Evolutionary conservation across 2,797 vertebrate genomes (phyloP).

Genomic region (Salarias fasciatus): DNA sequence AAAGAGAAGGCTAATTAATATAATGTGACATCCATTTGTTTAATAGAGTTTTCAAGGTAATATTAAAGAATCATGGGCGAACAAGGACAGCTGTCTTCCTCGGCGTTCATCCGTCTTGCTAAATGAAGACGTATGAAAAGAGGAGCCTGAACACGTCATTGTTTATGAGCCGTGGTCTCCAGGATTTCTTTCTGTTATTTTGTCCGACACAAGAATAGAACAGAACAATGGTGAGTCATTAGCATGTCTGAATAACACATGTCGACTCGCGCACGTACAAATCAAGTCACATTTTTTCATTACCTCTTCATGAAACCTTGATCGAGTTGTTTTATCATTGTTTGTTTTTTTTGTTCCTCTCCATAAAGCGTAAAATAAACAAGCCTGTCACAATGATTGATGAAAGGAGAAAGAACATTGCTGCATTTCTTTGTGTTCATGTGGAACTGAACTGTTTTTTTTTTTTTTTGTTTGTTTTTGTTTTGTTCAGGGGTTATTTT

Average conservation of each 20-base stretch:
- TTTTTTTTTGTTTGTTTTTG: constrained; percentile 14
- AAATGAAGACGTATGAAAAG: neutral
- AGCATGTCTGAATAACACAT: constrained; percentile 18
- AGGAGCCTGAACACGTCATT: neutral
- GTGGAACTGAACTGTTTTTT: constrained; percentile 19
- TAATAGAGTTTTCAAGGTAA: constrained; percentile 8
- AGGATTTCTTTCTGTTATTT: neutral
- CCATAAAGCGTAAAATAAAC: constrained; percentile 10
- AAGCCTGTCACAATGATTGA: constrained; percentile 30
- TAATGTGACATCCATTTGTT: constrained; percentile 3
- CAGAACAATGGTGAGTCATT: neutral
- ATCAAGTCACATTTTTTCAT: constrained; percentile 12
- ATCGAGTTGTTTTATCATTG: constrained; percentile 25
- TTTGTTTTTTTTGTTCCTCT: constrained; percentile 27
- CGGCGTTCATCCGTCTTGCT: neutral
- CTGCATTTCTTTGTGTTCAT: constrained; percentile 35
- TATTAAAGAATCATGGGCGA: neutral
- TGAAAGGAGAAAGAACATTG: constrained; percentile 29
- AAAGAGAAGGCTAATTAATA: constrained; percentile 20
- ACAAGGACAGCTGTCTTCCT: neutral
- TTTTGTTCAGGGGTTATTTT: too few species aligned
- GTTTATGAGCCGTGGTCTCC: too few species aligned
- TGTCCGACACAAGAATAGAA: neutral
- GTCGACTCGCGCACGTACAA: neutral
- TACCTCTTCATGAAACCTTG: constrained; percentile 21